These are phyloP conservation scores for Pristionchus pacificus DNA, from an alignment of 1,140 invertebrate genomes.

Conservation along the genomic window DNA sequence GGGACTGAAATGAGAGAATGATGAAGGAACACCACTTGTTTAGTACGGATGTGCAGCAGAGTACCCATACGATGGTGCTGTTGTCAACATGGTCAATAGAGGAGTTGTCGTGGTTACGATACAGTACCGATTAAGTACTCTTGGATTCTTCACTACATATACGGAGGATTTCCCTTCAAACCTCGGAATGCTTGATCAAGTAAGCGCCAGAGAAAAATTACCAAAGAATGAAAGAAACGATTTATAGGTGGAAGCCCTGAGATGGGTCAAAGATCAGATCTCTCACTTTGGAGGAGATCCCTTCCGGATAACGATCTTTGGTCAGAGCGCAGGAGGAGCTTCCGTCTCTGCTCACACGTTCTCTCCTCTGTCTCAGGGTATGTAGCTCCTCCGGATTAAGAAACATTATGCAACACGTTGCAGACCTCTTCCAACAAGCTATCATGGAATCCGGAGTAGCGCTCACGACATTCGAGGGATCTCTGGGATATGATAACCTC, in stretches of 20 bases:
- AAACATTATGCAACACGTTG: too few relatives aligned
- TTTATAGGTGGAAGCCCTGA: conserved; percentile 66
- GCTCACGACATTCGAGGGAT: conserved; percentile 14
- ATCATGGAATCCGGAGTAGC: conserved; percentile 18
- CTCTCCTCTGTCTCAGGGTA: conserved; percentile 18
- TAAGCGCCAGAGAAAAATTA: background rate
- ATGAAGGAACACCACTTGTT: background rate
- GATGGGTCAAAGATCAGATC: conserved; percentile 63
- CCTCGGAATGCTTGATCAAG: conserved; percentile 79
- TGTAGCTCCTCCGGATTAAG: too few relatives aligned
- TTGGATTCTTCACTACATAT: conserved; percentile 85
- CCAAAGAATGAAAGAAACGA: background rate
- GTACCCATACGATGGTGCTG: conserved; percentile 62
- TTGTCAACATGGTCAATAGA: conserved; percentile 65
- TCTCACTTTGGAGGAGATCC: conserved; percentile 55
- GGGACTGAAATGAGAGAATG: conserved; percentile 60
- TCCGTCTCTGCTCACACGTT: conserved; percentile 65
- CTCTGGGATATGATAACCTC: conserved; percentile 12
- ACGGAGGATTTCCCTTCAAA: conserved; percentile 85
- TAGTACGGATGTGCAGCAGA: conserved; percentile 68
- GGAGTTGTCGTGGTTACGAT: conserved; percentile 84
- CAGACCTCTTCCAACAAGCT: conserved; percentile 15
- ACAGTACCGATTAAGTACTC: conserved; percentile 80
- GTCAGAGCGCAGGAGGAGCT: conserved; percentile 39
- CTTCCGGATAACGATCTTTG: conserved; percentile 48